Evolutionary conservation across 2,888 invertebrate species (phyloP).

Genomic region (Lamproptera curius): DNA sequence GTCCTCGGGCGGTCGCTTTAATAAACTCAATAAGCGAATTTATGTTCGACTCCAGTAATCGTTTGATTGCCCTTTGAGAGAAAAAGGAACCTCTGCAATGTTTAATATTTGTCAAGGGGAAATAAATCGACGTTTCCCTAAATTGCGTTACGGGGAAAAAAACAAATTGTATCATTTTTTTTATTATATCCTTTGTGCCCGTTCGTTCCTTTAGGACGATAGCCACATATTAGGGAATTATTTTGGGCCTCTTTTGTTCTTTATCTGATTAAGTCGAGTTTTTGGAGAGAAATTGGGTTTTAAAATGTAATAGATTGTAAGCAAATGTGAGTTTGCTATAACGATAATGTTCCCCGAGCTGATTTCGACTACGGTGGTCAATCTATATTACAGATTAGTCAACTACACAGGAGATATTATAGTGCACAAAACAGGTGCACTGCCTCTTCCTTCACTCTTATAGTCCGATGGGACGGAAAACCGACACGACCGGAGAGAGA

Average conservation of each 20-base stretch:
- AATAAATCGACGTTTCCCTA: constrained; percentile 15
- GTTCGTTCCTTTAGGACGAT: not conserved
- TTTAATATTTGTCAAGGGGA: constrained; percentile 19
- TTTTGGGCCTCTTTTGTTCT: not conserved
- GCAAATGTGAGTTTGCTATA: too few species aligned
- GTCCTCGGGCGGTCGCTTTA: constrained; percentile 19
- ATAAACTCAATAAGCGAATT: constrained; percentile 30
- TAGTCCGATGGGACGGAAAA: too few species aligned
- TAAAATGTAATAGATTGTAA: too few species aligned
- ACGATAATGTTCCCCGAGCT: too few species aligned
- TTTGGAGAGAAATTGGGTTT: too few species aligned
- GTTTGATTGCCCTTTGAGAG: constrained; percentile 20
- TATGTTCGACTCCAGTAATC: constrained; percentile 26
- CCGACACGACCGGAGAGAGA: too few species aligned
- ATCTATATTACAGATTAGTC: too few species aligned
- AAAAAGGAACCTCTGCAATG: constrained; percentile 15
- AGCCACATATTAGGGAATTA: not conserved
- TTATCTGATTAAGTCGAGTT: too few species aligned
- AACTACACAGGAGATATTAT: too few species aligned
- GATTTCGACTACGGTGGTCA: too few species aligned
- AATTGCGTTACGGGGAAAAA: constrained; percentile 11
- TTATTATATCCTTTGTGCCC: constrained; percentile 4
- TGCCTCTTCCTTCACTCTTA: too few species aligned
- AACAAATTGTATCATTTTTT: constrained; percentile 11
- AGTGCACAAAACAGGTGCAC: too few species aligned